These are phyloP conservation scores for Athalia cordata DNA, from an alignment of 2,888 invertebrate species.

Conservation along the genomic window DNA sequence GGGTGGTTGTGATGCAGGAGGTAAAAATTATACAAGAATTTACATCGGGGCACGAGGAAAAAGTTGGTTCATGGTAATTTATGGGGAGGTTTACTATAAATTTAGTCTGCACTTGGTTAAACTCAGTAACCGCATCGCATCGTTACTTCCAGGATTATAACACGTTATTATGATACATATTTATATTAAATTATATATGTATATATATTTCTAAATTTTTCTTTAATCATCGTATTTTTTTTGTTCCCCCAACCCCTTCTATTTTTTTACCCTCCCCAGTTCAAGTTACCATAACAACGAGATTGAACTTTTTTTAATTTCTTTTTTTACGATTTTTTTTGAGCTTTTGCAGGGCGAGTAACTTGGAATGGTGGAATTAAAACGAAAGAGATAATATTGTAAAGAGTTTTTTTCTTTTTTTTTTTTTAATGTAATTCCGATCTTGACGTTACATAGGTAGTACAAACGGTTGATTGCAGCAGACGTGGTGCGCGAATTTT, in stretches of 20 bases:
- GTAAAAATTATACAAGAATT: conserved; percentile 37
- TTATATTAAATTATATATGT: not conserved
- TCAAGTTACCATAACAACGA: no score
- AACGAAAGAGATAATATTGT: no score
- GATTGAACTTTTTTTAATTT: no score
- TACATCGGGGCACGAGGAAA: conserved; percentile 22
- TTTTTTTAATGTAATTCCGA: no score
- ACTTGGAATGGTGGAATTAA: no score
- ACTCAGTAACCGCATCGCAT: not conserved
- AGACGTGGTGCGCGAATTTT: no score
- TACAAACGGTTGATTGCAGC: no score
- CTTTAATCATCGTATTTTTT: not conserved
- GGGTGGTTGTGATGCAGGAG: not conserved
- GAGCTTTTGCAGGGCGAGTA: no score
- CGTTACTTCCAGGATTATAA: conserved; percentile 5
- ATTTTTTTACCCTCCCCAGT: not conserved
- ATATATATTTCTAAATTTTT: not conserved
- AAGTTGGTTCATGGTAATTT: conserved; percentile 23
- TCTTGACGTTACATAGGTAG: no score
- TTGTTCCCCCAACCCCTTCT: no score
- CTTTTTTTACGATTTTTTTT: no score
- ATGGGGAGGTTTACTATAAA: conserved; percentile 7
- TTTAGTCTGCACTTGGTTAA: not conserved
- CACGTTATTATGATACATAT: not conserved
- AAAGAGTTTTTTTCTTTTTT: no score